phyloP scores from a whole-genome alignment of 2,797 vertebrate genomes.

The Microcaecilia unicolor region DNA sequence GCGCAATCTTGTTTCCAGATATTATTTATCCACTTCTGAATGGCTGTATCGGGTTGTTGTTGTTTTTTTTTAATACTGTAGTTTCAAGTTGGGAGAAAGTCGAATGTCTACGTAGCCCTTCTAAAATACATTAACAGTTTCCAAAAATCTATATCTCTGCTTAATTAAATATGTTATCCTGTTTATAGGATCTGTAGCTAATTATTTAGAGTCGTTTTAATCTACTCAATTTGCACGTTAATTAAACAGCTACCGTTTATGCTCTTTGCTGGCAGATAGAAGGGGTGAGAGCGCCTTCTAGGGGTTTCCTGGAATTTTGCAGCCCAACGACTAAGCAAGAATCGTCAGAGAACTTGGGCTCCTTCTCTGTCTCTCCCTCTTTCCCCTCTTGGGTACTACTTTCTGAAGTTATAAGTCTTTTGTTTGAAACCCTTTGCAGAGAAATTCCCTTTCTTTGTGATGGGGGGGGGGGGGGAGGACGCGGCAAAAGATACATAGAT shows the following conservation, averaged over 20 bases:
- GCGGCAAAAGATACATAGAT: too few relatives aligned
- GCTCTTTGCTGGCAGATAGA: constrained; percentile 35
- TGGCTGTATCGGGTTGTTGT: too few relatives aligned
- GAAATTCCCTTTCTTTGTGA: too few relatives aligned
- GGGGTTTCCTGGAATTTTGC: constrained; percentile 31
- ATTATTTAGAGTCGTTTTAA: constrained; percentile 93
- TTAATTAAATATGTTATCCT: constrained; percentile 88
- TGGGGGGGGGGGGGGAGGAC: too few relatives aligned
- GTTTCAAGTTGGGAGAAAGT: constrained; percentile 41
- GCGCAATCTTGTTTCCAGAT: constrained; percentile 22
- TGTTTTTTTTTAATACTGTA: too few relatives aligned
- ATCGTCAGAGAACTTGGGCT: too few relatives aligned
- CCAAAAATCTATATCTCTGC: constrained; percentile 68
- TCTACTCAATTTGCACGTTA: constrained; percentile 93
- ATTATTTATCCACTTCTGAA: constrained; percentile 20
- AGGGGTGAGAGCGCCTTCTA: constrained; percentile 62
- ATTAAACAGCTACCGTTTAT: constrained; percentile 75
- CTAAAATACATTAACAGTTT: constrained; percentile 64
- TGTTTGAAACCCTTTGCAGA: too few relatives aligned
- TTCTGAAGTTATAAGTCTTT: too few relatives aligned
- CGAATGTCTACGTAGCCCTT: constrained; percentile 43
- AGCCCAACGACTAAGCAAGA: too few relatives aligned
- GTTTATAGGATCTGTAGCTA: constrained; percentile 81
- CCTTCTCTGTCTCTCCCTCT: too few relatives aligned
- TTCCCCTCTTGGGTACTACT: too few relatives aligned